Percentiles rank a stretch among this genome's conserved stretches.
phyloP scores from a whole-genome alignment of 2,113 vertebrate species.

The Stegastes partitus region DNA sequence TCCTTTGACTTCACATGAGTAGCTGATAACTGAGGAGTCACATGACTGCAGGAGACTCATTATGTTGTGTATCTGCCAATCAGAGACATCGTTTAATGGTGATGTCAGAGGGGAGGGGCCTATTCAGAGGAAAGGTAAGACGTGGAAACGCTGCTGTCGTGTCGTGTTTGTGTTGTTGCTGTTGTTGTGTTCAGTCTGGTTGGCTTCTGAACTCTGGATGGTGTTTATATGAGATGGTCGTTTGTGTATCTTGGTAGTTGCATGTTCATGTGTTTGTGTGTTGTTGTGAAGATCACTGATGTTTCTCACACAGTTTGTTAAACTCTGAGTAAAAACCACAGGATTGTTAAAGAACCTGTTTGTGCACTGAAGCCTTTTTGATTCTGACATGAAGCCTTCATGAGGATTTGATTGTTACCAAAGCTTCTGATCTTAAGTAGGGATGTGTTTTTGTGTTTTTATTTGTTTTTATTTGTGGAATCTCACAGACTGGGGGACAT shows the following conservation, averaged over 20 bases:
- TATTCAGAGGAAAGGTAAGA: constrained; percentile 70
- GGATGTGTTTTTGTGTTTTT: background rate
- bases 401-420: no score
- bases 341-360: no score
- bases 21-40: background rate
- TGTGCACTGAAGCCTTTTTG: no score
- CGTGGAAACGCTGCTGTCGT: background rate
- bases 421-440: no score
- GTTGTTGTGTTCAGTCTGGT: background rate
- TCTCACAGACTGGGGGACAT: no score
- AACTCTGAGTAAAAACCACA: no score
- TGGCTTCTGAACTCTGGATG: background rate
- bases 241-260: background rate
- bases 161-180: background rate
- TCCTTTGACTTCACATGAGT: no score
- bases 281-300: background rate
- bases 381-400: no score
- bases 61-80: constrained; percentile 34
- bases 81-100: constrained; percentile 78
- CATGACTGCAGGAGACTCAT: background rate
- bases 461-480: background rate
- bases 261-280: background rate
- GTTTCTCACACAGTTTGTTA: background rate
- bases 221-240: background rate
- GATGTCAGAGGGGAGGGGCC: constrained; percentile 69